Evolutionary conservation across 2,888 invertebrate genomes (phyloP).

Genomic region (Chrysodeixis includens): DNA sequence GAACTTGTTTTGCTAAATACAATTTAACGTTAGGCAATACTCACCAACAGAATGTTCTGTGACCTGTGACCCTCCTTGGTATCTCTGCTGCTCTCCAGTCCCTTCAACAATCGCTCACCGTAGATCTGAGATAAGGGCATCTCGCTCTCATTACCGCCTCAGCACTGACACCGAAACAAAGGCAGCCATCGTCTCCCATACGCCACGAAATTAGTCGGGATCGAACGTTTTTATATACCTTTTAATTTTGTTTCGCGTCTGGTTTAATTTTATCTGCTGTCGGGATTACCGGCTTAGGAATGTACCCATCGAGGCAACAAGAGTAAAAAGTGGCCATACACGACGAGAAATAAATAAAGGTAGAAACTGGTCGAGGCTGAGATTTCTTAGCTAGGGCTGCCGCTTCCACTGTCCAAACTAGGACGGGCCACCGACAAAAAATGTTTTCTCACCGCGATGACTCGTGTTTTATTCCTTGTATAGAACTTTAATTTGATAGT

Average conservation of each 20-base stretch:
- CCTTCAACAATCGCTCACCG: slow-evolving; percentile 47
- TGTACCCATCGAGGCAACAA: slow-evolving; percentile 86
- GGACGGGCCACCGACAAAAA: slow-evolving; percentile 51
- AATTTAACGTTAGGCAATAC: slow-evolving; percentile 22
- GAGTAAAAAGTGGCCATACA: slow-evolving; percentile 84
- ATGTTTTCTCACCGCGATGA: slow-evolving; percentile 59
- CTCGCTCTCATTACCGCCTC: slow-evolving; percentile 55
- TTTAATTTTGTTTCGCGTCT: slow-evolving; percentile 89
- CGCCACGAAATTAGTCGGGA: slow-evolving; percentile 87
- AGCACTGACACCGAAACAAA: slow-evolving; percentile 61
- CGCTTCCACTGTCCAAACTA: slow-evolving; percentile 54
- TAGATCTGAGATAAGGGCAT: slow-evolving; percentile 58
- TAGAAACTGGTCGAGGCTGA: slow-evolving; percentile 82
- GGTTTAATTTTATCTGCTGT: slow-evolving; percentile 89
- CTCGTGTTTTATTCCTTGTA: slow-evolving; percentile 59
- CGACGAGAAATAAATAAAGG: slow-evolving; percentile 87
- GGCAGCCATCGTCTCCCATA: slow-evolving; percentile 74
- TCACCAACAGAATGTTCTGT: slow-evolving; percentile 41
- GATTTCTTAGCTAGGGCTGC: slow-evolving; percentile 80
- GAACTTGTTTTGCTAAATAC: slow-evolving; percentile 11
- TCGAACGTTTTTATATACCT: slow-evolving; percentile 86
- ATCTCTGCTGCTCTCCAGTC: slow-evolving; percentile 34
- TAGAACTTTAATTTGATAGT: slow-evolving; percentile 64
- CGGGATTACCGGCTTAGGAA: slow-evolving; percentile 89
- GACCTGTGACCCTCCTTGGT: slow-evolving; percentile 55